These are phyloP conservation scores for Brachionus angularis DNA, from an alignment of 1,140 invertebrate genomes.

Conservation along the genomic window DNA sequence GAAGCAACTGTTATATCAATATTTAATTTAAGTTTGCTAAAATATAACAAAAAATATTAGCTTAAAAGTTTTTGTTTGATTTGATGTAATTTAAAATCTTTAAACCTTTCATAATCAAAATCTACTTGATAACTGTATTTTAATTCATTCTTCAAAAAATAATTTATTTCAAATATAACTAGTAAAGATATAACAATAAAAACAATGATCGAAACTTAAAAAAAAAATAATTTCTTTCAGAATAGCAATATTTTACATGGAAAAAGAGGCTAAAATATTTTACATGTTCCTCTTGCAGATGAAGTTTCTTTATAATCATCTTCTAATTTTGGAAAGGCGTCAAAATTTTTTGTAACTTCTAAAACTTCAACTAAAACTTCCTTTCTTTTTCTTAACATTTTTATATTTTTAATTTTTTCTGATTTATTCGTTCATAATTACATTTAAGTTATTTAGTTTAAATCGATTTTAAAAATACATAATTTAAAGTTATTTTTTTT, in stretches of 20 bases:
- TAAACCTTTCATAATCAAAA: conserved; percentile 70
- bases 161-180: conserved; percentile 75
- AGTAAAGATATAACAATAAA: conserved; percentile 73
- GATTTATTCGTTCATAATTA: conserved; percentile 13
- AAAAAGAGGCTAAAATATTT: conserved; percentile 48
- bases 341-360: conserved; percentile 63
- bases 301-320: conserved; percentile 77
- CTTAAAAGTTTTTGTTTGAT: neutral
- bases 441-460: neutral
- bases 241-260: conserved; percentile 60
- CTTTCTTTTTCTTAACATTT: conserved; percentile 45
- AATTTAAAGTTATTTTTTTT: too few relatives aligned
- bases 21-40: conserved; percentile 81
- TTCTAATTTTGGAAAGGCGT: conserved; percentile 82
- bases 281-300: conserved; percentile 74
- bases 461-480: too few relatives aligned
- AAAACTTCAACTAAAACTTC: conserved; percentile 67
- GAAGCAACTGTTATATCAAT: conserved; percentile 89
- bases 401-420: conserved; percentile 3
- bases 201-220: conserved; percentile 68
- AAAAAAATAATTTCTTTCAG: too few relatives aligned
- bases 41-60: neutral
- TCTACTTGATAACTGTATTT: conserved; percentile 84
- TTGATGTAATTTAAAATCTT: conserved; percentile 43
- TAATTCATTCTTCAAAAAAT: conserved; percentile 75